Evolutionary conservation across 1,140 invertebrate species (phyloP).

Genomic region (Aethina tumida): DNA sequence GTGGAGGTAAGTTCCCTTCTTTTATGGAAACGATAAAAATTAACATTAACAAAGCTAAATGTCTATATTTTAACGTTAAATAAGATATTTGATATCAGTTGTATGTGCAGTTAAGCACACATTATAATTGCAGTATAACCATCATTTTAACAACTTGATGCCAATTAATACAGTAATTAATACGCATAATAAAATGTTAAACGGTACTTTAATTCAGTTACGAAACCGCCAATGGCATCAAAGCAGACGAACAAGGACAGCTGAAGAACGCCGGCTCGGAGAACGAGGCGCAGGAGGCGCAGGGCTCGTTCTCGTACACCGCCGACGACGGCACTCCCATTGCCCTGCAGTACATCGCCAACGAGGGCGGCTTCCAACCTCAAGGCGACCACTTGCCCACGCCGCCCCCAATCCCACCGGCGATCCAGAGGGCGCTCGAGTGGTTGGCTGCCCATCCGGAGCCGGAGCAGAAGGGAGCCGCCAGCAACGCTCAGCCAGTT

Average conservation of each 20-base stretch:
- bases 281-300: constrained; percentile 27
- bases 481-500: too few species aligned
- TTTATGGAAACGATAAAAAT: too few species aligned
- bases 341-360: constrained; percentile 42
- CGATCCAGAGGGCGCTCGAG: constrained; percentile 29
- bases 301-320: constrained; percentile 39
- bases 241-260: constrained; percentile 48
- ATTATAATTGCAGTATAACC: too few species aligned
- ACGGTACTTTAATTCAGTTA: constrained; percentile 44
- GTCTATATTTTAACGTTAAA: too few species aligned
- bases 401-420: constrained; percentile 42
- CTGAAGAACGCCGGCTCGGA: constrained; percentile 40
- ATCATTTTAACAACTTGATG: too few species aligned
- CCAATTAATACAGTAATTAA: too few species aligned
- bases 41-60: too few species aligned
- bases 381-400: constrained; percentile 41
- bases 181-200: too few species aligned
- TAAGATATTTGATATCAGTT: too few species aligned
- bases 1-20: constrained; percentile 11
- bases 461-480: too few species aligned
- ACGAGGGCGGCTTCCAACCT: constrained; percentile 47
- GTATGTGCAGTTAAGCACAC: too few species aligned
- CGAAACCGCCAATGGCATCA: constrained; percentile 62
- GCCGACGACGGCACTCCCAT: constrained; percentile 44
- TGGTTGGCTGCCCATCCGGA: constrained; percentile 30